Percentiles rank a stretch among this genome's conserved stretches.
phyloP scores from a whole-genome alignment of 2,113 vertebrate species.

The Marcusenius ussheri region DNA sequence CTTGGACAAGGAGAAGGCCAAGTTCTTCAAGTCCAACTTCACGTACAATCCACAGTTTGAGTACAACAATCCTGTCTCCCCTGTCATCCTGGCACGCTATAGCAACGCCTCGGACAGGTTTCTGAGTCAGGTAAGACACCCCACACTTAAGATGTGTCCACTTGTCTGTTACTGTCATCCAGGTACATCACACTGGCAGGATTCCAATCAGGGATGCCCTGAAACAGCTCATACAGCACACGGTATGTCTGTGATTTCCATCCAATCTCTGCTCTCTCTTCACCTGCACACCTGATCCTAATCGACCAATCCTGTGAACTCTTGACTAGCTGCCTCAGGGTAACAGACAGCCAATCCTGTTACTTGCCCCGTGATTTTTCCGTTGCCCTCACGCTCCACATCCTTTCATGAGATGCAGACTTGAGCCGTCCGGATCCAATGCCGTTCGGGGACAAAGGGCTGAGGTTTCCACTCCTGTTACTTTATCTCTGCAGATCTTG shows the following conservation, averaged over 20 bases:
- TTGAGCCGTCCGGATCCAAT: background rate
- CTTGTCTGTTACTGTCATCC: background rate
- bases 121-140: constrained; percentile 65
- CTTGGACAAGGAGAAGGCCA: constrained; percentile 76
- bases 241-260: background rate
- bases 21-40: constrained; percentile 80
- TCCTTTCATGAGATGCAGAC: background rate
- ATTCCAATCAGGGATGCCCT: background rate
- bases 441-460: background rate
- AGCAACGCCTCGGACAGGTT: constrained; percentile 76
- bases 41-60: constrained; percentile 85
- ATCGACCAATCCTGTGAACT: background rate
- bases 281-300: background rate
- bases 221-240: background rate
- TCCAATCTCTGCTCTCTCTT: background rate
- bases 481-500: background rate
- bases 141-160: background rate
- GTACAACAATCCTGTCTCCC: constrained; percentile 71
- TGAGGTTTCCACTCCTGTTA: background rate
- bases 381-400: background rate
- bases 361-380: background rate
- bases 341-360: background rate
- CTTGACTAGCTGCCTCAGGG: background rate
- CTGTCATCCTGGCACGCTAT: constrained; percentile 66
- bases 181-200: background rate